Evolutionary conservation across 2,888 invertebrate genomes (phyloP).

Genomic region (Perizoma flavofasciatum): DNA sequence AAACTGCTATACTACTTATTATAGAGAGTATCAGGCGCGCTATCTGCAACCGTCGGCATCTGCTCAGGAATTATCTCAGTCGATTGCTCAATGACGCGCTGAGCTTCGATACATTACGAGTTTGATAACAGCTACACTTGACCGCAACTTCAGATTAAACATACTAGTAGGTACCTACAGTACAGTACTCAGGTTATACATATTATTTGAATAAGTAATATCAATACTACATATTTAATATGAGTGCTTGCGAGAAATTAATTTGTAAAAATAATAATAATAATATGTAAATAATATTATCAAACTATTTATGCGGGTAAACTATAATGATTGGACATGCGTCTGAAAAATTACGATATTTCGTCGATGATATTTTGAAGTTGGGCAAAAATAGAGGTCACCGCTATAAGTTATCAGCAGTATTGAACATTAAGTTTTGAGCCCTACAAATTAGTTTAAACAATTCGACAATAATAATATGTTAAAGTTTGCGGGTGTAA

Average conservation of each 20-base stretch:
- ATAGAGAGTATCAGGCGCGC: background rate
- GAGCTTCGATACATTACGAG: slow-evolving; percentile 13
- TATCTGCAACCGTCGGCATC: slow-evolving; percentile 18
- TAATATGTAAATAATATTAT: too few relatives aligned
- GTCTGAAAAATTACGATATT: too few relatives aligned
- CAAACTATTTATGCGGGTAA: too few relatives aligned
- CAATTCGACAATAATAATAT: slow-evolving; percentile 23
- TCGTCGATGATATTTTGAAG: too few relatives aligned
- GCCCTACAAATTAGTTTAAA: background rate
- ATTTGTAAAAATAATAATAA: too few relatives aligned
- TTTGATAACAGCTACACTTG: slow-evolving; percentile 8
- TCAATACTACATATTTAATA: too few relatives aligned
- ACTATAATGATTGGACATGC: too few relatives aligned
- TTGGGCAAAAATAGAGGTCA: too few relatives aligned
- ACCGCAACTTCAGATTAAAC: slow-evolving; percentile 6
- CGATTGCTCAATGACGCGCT: slow-evolving; percentile 14
- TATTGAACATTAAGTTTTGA: background rate
- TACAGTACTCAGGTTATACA: background rate
- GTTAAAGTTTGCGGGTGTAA: slow-evolving; percentile 15
- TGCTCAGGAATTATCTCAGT: slow-evolving; percentile 27
- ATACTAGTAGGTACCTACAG: background rate
- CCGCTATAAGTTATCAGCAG: too few relatives aligned
- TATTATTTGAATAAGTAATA: too few relatives aligned
- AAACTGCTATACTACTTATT: too few relatives aligned
- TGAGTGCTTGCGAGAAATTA: too few relatives aligned